These are phyloP conservation scores for Platorchestia sp. DNA, from an alignment of 1,140 invertebrate genomes.

Conservation along the genomic window DNA sequence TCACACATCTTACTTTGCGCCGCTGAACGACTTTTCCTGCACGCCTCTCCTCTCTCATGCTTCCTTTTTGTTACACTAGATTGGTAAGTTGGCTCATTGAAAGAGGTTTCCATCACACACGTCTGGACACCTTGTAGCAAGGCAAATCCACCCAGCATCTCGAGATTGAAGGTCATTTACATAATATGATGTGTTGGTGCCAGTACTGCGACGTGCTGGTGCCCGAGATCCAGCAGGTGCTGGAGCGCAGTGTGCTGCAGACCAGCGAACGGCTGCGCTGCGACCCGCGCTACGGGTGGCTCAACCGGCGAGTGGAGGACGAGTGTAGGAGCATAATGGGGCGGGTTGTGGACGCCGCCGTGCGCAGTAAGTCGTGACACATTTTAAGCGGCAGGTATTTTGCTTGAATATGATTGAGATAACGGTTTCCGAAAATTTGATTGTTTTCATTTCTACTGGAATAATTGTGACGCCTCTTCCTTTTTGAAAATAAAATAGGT, in stretches of 20 bases:
- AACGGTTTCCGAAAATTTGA: background rate
- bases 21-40: too few species aligned
- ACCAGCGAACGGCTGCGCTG: conserved; percentile 61
- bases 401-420: background rate
- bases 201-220: conserved; percentile 88
- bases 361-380: background rate
- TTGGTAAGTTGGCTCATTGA: too few species aligned
- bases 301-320: conserved; percentile 60
- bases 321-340: conserved; percentile 63
- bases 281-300: conserved; percentile 64
- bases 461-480: background rate
- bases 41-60: too few species aligned
- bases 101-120: too few species aligned
- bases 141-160: too few species aligned
- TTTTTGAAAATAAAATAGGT: background rate
- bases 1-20: too few species aligned
- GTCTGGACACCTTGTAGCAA: too few species aligned
- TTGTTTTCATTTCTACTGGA: too few species aligned
- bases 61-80: too few species aligned
- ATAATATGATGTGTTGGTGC: conserved; percentile 57
- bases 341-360: conserved; percentile 62
- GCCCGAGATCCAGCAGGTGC: conserved; percentile 85
- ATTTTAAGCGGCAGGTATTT: background rate
- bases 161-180: too few species aligned
- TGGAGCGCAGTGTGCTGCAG: conserved; percentile 75